Evolutionary conservation across 2,797 vertebrate genomes (phyloP), one percentile per base, ranked within the genome.

Genomic region (Sparus aurata): DNA sequence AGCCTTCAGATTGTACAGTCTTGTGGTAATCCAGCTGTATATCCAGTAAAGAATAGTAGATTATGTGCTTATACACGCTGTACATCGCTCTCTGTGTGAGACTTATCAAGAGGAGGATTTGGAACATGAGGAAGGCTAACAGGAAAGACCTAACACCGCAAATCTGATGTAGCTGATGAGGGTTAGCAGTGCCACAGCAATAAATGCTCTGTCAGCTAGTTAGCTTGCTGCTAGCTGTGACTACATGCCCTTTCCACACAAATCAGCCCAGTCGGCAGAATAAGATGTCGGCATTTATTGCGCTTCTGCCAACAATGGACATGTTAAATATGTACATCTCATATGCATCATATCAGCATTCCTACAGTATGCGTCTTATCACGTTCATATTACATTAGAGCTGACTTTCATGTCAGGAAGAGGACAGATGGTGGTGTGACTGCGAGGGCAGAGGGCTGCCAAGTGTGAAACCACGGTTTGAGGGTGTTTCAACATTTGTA

Each of bases 31-130:
- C 43, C 47, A 41, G 25, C 50, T 16, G 10, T 15, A 20, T 25
- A 20, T 57, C 23, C 38, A 23, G 17, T 17, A 11, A 75, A 57
- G 55, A 50, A 75, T 12, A 49, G 67, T 22, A 22, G 18, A 23
- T 30, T n/a, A 22, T 23, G 59, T 23, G 53, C 46, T 65, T 12
- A n/a, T 47, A 27, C n/a, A 11, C 30, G n/a, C 18, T 34, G 15
- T 15, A 8, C 23, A 49, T 59, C 23, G 54, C 18, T 34, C 22
- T 47, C 45, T 15, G 34, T 52, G 38, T 11, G 47, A 59, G 30
- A 12, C 30, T 69, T 34, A 80, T 53, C 30, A 58, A 30, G 27
- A 54, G 50, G 38, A 38, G 34, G 50, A 83, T 83, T 53, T 43
- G 57, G 63, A 59, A 64, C 18, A 53, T 11, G 58, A 75, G 20